Conservation (phyloP, 2,113 vertebrate genomes). For the Chionomys nivalis region DNA sequence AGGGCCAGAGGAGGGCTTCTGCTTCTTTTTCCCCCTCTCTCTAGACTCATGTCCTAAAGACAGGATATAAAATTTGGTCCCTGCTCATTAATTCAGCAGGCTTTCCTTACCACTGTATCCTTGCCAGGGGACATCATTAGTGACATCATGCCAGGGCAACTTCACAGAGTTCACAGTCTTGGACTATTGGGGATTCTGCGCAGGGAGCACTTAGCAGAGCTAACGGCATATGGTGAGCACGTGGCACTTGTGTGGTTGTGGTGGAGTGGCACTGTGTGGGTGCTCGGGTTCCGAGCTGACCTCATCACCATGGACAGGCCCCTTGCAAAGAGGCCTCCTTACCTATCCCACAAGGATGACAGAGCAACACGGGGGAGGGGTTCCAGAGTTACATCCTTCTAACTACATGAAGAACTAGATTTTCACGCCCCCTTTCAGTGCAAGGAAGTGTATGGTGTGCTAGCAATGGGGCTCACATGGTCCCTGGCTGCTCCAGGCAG, state of each 20-base stretch:
- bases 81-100: rapidly evolving
- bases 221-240: not conserved
- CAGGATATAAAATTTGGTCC: not conserved
- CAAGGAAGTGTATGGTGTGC: rapidly evolving
- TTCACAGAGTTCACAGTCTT: not conserved
- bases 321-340: not conserved
- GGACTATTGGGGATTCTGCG: not conserved
- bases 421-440: not conserved
- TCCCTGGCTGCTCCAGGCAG: not conserved
- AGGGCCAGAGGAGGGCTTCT: not conserved
- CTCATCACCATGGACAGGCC: too few relatives aligned
- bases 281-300: not conserved
- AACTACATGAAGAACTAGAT: not conserved
- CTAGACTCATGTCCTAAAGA: not conserved
- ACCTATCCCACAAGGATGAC: not conserved
- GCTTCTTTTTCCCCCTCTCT: not conserved
- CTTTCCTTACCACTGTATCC: rapidly evolving
- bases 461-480: not conserved
- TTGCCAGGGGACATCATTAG: not conserved
- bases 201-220: not conserved
- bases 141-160: not conserved
- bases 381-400: not conserved
- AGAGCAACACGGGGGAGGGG: not conserved
- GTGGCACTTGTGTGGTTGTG: too few relatives aligned
- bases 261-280: not conserved